A percentile compares a stretch with the other conserved stretches of the same genome.
These are phyloP conservation scores for Charadrius vociferus DNA, from an alignment of 2,113 vertebrate species.

Conservation along the genomic window DNA sequence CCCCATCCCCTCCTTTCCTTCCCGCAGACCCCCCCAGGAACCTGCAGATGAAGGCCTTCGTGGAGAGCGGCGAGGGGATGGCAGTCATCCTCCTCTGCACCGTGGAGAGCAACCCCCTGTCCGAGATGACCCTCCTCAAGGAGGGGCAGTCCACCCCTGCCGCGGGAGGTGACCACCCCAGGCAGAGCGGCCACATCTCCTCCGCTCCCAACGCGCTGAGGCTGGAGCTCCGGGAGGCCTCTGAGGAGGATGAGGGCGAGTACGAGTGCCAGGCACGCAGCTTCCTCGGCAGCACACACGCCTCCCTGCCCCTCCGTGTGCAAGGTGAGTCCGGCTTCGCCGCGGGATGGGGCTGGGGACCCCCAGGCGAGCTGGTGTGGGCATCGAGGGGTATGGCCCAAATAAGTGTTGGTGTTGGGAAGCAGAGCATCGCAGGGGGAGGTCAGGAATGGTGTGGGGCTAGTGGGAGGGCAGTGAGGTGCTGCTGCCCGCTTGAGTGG, in stretches of 20 bases:
- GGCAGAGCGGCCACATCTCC: background rate
- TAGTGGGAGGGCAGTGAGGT: background rate
- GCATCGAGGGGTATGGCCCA: background rate
- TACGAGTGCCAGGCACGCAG: conserved; percentile 67
- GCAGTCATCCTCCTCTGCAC: conserved; percentile 65
- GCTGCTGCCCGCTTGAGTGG: background rate
- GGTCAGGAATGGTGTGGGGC: rapidly evolving
- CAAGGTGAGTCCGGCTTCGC: conserved; percentile 28
- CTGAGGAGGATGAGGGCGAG: conserved; percentile 30
- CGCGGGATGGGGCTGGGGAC: background rate
- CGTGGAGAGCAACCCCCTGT: conserved; percentile 67
- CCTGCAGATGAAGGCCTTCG: conserved; percentile 60
- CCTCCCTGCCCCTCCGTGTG: conserved; percentile 18
- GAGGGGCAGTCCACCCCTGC: background rate
- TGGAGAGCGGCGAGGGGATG: conserved; percentile 30
- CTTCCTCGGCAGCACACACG: background rate
- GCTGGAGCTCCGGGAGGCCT: conserved; percentile 55
- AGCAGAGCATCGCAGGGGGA: background rate
- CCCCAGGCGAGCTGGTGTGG: rapidly evolving
- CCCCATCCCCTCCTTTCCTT: background rate
- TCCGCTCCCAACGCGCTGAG: conserved; percentile 52
- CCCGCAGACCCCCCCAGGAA: conserved; percentile 66
- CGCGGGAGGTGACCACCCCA: rapidly evolving
- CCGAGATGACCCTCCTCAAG: conserved; percentile 47
- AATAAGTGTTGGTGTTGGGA: rapidly evolving